Evolutionary conservation across 2,797 vertebrate species (phyloP).

Genomic region (Sebastes cheni): DNA sequence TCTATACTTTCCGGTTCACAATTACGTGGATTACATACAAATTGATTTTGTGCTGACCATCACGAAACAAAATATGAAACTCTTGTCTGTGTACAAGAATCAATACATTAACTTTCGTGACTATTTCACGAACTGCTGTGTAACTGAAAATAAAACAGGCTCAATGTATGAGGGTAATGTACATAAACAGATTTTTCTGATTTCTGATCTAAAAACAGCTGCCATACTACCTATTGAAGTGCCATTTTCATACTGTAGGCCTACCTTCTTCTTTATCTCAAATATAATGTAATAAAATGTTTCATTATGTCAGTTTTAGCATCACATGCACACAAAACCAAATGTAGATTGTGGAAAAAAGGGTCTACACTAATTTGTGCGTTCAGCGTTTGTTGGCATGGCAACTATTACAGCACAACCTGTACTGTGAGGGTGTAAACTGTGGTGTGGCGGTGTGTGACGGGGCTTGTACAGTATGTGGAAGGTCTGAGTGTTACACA

Average conservation of each 20-base stretch:
- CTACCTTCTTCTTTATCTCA: neutral
- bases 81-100: no score
- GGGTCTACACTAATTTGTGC: neutral
- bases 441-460: neutral
- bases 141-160: neutral
- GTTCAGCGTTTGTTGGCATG: constrained; percentile 14
- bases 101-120: no score
- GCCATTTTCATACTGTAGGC: neutral
- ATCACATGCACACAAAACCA: neutral
- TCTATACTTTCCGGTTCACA: no score
- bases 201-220: neutral
- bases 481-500: constrained; percentile 9
- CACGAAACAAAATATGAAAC: no score
- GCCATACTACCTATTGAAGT: no score
- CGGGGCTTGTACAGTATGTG: constrained; percentile 2
- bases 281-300: neutral
- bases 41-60: no score
- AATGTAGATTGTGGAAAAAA: neutral
- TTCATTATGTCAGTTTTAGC: neutral
- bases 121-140: no score
- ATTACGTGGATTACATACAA: no score
- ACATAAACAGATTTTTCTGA: neutral
- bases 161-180: neutral
- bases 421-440: neutral
- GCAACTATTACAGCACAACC: neutral